Evolutionary conservation across 2,113 vertebrate species (phyloP), one percentile per base, ranked within the genome.

Genomic region (Donacobius atricapilla): DNA sequence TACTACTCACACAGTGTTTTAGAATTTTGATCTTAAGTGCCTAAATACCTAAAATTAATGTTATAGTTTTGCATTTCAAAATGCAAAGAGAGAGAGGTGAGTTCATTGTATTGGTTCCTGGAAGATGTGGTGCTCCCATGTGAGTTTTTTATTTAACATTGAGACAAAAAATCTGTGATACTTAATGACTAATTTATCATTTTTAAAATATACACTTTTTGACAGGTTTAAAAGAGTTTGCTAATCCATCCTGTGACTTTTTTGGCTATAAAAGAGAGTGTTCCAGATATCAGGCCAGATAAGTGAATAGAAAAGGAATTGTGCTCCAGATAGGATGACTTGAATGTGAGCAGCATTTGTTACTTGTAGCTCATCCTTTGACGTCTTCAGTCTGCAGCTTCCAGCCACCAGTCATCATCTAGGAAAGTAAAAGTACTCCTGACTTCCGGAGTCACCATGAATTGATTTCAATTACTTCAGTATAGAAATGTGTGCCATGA

Each of bases 271-370:
- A 83, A 94, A 78, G 40, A 89, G 37, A 50, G 5, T 69, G 79
- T 95, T 50, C 11, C 66, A 83, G 66, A n/a, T 96, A 93, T 83
- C 90, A 83, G 69, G 37, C 33, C 92, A 92, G 76, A 83, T 10
- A 37, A 33, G 47, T 54, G 14, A 94, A 80, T 66, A 31, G 27
- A 39, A 94, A 95, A 90, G 27, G 54, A 89, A 95, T 79, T 20
- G 45, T 30, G 3, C 60, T 81, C n/a, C 28, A 39, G 53, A 71
- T 89, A 64, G 35, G 8, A 50, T 69, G 31, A 22, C 12, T 82
- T 75, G 61, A 94, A 84, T 63, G 10, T 53, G 13, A 50, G 28
- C 31, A 57, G 56, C 42, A 7, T 81, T 86, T 21, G 2, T 40
- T 80, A 11, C 63, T 50, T 64, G 15, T 11, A 72, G 19, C 10